A percentile compares a stretch with the other conserved stretches of the same genome.
These are phyloP conservation scores for Phylloscopus trochiloides DNA, from an alignment of 2,113 vertebrate genomes.

Conservation along the genomic window DNA sequence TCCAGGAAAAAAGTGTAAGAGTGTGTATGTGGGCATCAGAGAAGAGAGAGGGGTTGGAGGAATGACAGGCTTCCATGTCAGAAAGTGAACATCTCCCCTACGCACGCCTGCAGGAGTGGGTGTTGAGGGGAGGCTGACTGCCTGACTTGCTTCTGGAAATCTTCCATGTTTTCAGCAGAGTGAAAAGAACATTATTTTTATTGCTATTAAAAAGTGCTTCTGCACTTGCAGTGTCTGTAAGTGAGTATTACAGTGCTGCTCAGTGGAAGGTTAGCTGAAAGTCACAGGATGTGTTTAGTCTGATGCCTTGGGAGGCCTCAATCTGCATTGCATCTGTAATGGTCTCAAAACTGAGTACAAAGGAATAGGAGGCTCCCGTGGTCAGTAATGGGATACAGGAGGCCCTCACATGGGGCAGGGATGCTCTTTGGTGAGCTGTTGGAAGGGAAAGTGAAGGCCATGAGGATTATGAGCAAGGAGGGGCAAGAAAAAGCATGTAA, in stretches of 20 bases:
- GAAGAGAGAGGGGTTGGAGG: not conserved
- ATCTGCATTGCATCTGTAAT: not conserved
- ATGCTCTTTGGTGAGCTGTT: not conserved
- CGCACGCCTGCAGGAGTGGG: not conserved
- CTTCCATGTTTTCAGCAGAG: not conserved
- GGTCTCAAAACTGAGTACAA: not conserved
- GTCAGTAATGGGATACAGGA: not conserved
- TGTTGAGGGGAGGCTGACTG: conserved; percentile 23
- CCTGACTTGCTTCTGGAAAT: conserved; percentile 43
- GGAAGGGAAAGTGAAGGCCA: not conserved
- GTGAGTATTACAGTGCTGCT: conserved; percentile 20
- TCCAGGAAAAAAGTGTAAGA: not conserved
- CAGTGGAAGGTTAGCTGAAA: conserved; percentile 30
- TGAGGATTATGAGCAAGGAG: not conserved
- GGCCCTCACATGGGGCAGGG: not conserved
- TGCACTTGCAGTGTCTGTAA: not conserved
- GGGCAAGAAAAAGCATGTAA: not conserved
- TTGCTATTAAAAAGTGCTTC: conserved; percentile 22
- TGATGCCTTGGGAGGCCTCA: not conserved
- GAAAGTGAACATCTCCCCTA: conserved; percentile 37
- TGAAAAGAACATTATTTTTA: conserved; percentile 48
- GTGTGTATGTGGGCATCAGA: not conserved
- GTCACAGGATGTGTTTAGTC: not conserved
- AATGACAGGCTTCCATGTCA: conserved; percentile 48
- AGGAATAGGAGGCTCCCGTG: not conserved